Evolutionary conservation across 2,888 invertebrate genomes (phyloP).

Genomic region (Plutella xylostella): DNA sequence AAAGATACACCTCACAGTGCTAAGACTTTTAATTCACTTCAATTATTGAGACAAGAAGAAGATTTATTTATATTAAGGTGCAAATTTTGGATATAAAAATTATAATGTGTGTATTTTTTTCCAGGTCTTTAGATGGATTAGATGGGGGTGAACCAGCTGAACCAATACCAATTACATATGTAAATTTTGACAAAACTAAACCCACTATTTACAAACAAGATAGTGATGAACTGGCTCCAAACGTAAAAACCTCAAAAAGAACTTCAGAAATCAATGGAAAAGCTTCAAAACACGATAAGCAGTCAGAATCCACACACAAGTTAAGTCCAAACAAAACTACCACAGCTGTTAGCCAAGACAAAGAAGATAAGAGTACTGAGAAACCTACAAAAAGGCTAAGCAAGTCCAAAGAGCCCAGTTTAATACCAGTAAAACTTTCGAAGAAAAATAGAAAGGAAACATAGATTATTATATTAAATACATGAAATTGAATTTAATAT

Average conservation of each 20-base stretch:
- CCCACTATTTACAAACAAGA: constrained; percentile 24
- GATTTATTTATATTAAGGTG: too few relatives aligned
- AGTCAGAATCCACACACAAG: not conserved
- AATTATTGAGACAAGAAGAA: too few relatives aligned
- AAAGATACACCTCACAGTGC: not conserved
- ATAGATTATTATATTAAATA: constrained; percentile 12
- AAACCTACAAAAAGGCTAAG: constrained; percentile 33
- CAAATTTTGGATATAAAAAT: too few relatives aligned
- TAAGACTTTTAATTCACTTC: too few relatives aligned
- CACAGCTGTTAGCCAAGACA: not conserved
- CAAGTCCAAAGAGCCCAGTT: constrained; percentile 31
- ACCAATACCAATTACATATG: constrained; percentile 41
- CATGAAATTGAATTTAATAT: not conserved
- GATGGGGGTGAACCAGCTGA: too few relatives aligned
- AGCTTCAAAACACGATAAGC: not conserved
- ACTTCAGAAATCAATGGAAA: too few relatives aligned
- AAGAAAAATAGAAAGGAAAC: constrained; percentile 43
- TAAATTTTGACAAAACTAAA: constrained; percentile 57
- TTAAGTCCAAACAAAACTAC: not conserved
- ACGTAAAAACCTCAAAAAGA: too few relatives aligned
- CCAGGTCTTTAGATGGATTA: too few relatives aligned
- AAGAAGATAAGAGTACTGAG: constrained; percentile 21
- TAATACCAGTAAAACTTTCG: constrained; percentile 26
- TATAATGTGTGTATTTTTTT: too few relatives aligned
- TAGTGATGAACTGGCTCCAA: too few relatives aligned